Evolutionary conservation across 1,140 invertebrate species (phyloP).

Genomic region (Wasmannia auropunctata): DNA sequence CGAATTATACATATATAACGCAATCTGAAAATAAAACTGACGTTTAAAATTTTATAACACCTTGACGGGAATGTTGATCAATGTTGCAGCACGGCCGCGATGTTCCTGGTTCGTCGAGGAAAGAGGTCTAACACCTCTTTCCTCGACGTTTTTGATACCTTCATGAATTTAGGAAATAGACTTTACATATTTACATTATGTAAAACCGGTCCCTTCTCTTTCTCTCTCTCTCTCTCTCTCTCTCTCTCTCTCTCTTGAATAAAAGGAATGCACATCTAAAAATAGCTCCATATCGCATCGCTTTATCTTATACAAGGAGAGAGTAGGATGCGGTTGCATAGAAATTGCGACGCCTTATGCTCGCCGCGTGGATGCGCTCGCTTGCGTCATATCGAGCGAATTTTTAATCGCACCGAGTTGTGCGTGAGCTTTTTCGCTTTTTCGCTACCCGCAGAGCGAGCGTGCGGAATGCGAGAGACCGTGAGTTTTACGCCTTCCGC

Average conservation of each 20-base stretch:
- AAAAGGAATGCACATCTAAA: not conserved
- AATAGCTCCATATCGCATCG: not conserved
- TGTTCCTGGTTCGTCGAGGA: not conserved
- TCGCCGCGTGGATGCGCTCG: not conserved
- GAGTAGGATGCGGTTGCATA: not conserved
- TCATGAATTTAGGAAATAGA: not conserved
- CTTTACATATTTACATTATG: not conserved
- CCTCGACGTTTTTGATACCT: not conserved
- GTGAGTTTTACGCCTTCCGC: constrained; percentile 15
- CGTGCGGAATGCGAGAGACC: constrained; percentile 21
- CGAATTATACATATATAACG: not conserved
- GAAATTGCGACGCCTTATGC: not conserved
- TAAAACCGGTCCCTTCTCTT: not conserved
- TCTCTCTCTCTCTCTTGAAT: not conserved
- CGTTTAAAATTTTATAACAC: not conserved
- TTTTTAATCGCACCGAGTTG: not conserved
- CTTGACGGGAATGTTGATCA: not conserved
- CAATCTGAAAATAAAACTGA: not conserved
- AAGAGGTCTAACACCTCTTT: not conserved
- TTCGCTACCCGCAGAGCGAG: not conserved
- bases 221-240: not conserved
- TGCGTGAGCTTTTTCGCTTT: not conserved
- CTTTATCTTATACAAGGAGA: not conserved
- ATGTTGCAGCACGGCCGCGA: not conserved
- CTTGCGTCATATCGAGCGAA: constrained; percentile 18